Evolutionary conservation across 1,140 invertebrate genomes (phyloP).

Genomic region (Pemphigus obesinymphae): DNA sequence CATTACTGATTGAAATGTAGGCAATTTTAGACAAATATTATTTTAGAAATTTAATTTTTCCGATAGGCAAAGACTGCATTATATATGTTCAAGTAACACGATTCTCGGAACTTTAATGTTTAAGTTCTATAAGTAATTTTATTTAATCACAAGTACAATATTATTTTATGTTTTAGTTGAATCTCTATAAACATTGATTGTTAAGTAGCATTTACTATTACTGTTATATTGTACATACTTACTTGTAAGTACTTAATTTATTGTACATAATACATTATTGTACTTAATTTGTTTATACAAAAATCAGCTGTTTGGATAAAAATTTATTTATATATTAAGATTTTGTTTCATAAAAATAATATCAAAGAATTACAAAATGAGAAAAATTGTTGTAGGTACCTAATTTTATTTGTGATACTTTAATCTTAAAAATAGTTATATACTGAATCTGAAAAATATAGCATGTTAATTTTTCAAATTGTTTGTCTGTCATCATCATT

Average conservation of each 20-base stretch:
- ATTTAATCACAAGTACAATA: slow-evolving; percentile 32
- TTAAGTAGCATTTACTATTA: slow-evolving; percentile 22
- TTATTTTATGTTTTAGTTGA: slow-evolving; percentile 33
- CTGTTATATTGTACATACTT: slow-evolving; percentile 29
- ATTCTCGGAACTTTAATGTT: background rate
- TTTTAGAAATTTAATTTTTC: background rate
- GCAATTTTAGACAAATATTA: slow-evolving; percentile 6
- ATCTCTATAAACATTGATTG: slow-evolving; percentile 24
- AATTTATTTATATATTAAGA: background rate
- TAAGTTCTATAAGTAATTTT: slow-evolving; percentile 26
- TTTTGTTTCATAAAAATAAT: background rate
- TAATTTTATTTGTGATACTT: slow-evolving; percentile 15
- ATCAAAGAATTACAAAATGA: background rate
- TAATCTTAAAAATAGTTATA: background rate
- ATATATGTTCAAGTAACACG: slow-evolving; percentile 16
- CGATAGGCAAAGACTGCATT: slow-evolving; percentile 26
- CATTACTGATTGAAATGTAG: slow-evolving; percentile 37
- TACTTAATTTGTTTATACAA: slow-evolving; percentile 26
- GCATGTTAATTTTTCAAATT: slow-evolving; percentile 37
- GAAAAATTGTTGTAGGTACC: slow-evolving; percentile 9
- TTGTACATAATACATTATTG: slow-evolving; percentile 26
- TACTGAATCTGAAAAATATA: background rate
- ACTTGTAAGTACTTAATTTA: slow-evolving; percentile 34
- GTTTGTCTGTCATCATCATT: background rate
- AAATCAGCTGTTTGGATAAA: background rate